Conservation (phyloP, 2,888 invertebrate genomes). For the Callosobruchus maculatus region DNA sequence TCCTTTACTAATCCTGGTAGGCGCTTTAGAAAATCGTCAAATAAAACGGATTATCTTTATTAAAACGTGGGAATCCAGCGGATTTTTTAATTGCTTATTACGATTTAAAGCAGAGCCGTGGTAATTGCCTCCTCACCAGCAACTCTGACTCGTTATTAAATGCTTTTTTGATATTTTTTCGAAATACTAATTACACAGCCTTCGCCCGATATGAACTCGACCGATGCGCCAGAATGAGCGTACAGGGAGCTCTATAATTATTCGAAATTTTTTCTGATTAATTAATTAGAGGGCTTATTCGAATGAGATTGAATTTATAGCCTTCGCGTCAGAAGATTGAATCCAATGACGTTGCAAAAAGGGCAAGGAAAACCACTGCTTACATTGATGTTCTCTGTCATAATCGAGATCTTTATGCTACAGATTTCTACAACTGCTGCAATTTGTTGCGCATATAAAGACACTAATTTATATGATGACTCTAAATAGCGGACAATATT, state of each 20-base stretch:
- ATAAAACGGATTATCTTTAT: slow-evolving; percentile 1
- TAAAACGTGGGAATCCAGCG: slow-evolving; percentile 17
- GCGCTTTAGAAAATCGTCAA: neutral
- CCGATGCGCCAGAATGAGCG: neutral
- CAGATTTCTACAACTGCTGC: too few relatives aligned
- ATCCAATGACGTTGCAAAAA: neutral
- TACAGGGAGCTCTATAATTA: slow-evolving; percentile 15
- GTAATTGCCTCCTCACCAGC: slow-evolving; percentile 16
- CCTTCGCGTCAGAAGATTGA: neutral
- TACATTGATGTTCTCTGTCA: too few relatives aligned
- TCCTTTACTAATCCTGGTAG: neutral
- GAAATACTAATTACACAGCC: slow-evolving; percentile 5
- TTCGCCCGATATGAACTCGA: neutral
- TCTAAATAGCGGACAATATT: too few relatives aligned
- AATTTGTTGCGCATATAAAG: too few relatives aligned
- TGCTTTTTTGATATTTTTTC: slow-evolving; percentile 15
- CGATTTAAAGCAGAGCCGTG: slow-evolving; percentile 10
- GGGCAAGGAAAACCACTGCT: neutral
- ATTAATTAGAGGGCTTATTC: slow-evolving; percentile 21
- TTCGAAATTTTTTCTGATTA: slow-evolving; percentile 15
- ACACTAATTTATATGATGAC: too few relatives aligned
- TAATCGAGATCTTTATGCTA: too few relatives aligned
- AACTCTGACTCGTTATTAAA: slow-evolving; percentile 19
- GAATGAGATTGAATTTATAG: slow-evolving; percentile 17
- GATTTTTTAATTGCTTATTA: slow-evolving; percentile 20